Evolutionary conservation across 2,888 invertebrate genomes (phyloP).

Genomic region (Drosophila meridionalis): DNA sequence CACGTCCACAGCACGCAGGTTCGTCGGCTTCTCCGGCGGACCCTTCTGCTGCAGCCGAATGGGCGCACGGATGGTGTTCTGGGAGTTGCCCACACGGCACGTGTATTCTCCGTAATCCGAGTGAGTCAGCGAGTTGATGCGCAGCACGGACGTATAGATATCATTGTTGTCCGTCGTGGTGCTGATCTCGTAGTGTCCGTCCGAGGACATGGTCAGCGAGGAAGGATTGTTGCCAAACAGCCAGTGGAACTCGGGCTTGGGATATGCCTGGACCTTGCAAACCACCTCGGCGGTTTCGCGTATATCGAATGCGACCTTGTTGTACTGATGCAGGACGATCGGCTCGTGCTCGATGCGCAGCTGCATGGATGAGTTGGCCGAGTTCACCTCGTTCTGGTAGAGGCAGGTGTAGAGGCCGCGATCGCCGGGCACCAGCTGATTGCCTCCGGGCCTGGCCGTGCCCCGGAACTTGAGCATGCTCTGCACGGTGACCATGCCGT

Average conservation of each 20-base stretch:
- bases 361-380: conserved; percentile 95
- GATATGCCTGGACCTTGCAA: conserved; percentile 96
- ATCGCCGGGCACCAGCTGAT: conserved; percentile 92
- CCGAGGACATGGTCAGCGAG: conserved; percentile 91
- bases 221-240: conserved; percentile 91
- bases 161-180: conserved; percentile 93
- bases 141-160: conserved; percentile 92
- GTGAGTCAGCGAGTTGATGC: conserved; percentile 90
- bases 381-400: conserved; percentile 95
- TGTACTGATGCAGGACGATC: conserved; percentile 93
- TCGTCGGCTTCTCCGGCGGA: conserved; percentile 92
- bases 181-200: conserved; percentile 94
- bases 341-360: conserved; percentile 96
- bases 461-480: conserved; percentile 93
- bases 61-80: conserved; percentile 91
- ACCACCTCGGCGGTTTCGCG: conserved; percentile 94
- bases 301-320: conserved; percentile 94
- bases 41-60: conserved; percentile 94
- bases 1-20: conserved; percentile 89
- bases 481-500: conserved; percentile 92
- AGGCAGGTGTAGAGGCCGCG: conserved; percentile 94
- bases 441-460: conserved; percentile 90
- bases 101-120: conserved; percentile 96
- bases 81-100: conserved; percentile 93
- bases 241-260: conserved; percentile 97